Conservation (phyloP, 1,140 invertebrate species). For the Bradysia coprophila region DNA sequence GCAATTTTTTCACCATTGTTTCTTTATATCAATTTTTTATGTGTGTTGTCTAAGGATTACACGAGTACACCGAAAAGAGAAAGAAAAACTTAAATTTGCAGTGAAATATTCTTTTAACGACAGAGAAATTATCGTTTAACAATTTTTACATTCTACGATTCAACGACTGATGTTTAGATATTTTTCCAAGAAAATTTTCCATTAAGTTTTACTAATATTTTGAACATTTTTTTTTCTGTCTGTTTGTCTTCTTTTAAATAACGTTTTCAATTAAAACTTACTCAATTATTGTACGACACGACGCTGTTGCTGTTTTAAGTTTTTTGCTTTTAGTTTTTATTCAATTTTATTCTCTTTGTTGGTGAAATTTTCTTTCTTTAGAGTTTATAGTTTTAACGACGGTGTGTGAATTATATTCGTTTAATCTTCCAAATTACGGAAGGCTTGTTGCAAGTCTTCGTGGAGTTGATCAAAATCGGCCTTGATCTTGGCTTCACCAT, state of each 20-base stretch:
- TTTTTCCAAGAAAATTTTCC: no score
- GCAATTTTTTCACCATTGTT: neutral
- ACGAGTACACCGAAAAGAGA: no score
- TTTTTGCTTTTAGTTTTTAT: no score
- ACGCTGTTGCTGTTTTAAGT: no score
- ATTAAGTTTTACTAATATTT: neutral
- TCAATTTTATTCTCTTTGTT: neutral
- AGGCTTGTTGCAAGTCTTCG: slow-evolving; percentile 90
- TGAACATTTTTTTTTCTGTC: neutral
- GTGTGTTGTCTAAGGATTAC: no score
- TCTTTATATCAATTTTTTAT: neutral
- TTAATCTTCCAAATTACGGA: slow-evolving; percentile 98
- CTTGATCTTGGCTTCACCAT: slow-evolving; percentile 94
- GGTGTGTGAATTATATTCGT: neutral
- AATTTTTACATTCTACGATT: neutral
- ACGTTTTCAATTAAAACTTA: neutral
- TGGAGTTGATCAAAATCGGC: slow-evolving; percentile 89
- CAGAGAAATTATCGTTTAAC: neutral
- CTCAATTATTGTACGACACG: neutral
- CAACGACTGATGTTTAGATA: no score
- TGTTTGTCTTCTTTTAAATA: neutral
- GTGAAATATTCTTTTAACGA: no score
- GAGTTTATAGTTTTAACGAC: neutral
- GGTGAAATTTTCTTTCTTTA: neutral
- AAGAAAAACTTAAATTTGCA: no score